phyloP scores from a whole-genome alignment of 2,888 invertebrate genomes.

The Phymatocera aterrima region DNA sequence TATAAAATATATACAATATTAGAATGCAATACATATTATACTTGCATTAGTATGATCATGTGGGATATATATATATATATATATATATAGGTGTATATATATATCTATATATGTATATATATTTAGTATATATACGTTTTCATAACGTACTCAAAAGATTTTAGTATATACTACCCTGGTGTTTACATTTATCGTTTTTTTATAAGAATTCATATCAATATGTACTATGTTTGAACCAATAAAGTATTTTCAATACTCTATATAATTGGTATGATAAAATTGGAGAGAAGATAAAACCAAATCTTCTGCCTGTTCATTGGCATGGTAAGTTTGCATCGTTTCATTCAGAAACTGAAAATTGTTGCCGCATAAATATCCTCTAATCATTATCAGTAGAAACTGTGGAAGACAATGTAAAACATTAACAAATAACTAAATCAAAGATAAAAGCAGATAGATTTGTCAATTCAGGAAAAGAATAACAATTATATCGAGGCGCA shows the following conservation, averaged over 20 bases:
- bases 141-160: neutral
- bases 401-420: neutral
- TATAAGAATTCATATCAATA: constrained; percentile 30
- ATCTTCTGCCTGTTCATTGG: neutral
- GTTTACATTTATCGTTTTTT: constrained; percentile 17
- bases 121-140: constrained; percentile 27
- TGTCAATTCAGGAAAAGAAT: neutral
- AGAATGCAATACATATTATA: constrained; percentile 14
- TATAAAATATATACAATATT: constrained; percentile 1
- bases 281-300: neutral
- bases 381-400: neutral
- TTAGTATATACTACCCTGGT: constrained; percentile 11
- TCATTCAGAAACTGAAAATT: too few species aligned
- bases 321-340: constrained; percentile 9
- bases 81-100: neutral
- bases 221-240: constrained; percentile 44
- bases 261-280: constrained; percentile 10
- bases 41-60: neutral
- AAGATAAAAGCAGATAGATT: neutral
- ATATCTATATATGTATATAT: too few species aligned
- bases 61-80: neutral
- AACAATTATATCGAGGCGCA: neutral
- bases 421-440: too few species aligned
- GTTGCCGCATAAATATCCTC: neutral
- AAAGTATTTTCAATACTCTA: constrained; percentile 44